phyloP scores from a whole-genome alignment of 2,888 invertebrate species.

The Drosophila falleni region DNA sequence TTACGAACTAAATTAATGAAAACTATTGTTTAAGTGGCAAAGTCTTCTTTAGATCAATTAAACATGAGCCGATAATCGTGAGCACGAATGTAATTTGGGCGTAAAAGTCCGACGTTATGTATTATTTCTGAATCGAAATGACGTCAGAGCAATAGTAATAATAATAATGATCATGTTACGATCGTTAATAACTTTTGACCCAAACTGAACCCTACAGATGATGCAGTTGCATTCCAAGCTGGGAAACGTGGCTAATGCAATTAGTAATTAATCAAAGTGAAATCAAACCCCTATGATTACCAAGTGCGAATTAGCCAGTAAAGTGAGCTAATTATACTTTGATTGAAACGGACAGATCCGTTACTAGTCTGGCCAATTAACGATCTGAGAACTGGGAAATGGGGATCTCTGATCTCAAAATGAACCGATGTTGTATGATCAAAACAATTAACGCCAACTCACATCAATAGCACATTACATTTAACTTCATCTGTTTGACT shows the following conservation, averaged over 20 bases:
- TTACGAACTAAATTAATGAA: constrained; percentile 26
- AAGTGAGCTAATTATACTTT: constrained; percentile 44
- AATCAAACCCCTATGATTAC: constrained; percentile 43
- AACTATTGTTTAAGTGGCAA: constrained; percentile 46
- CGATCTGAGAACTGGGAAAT: constrained; percentile 5
- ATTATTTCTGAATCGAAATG: constrained; percentile 33
- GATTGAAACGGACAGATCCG: constrained; percentile 28
- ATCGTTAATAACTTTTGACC: constrained; percentile 52
- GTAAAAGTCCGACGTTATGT: not conserved
- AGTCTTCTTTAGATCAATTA: constrained; percentile 56
- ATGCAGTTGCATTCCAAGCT: constrained; percentile 19
- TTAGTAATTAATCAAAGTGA: constrained; percentile 52
- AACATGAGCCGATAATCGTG: constrained; percentile 46
- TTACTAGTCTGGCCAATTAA: constrained; percentile 17
- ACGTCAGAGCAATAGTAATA: constrained; percentile 46
- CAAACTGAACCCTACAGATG: constrained; percentile 21
- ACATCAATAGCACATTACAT: constrained; percentile 55
- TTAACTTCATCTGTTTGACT: constrained; percentile 23
- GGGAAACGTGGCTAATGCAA: constrained; percentile 15
- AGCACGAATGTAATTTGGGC: constrained; percentile 32
- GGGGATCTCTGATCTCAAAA: constrained; percentile 10
- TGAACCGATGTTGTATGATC: not conserved
- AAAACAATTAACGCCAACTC: constrained; percentile 54
- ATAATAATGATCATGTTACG: constrained; percentile 4
- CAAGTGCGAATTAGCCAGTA: constrained; percentile 52